A percentile compares a stretch with the other conserved stretches of the same genome.
Conservation (phyloP, 1,140 invertebrate genomes). For the Hycleus cichorii region DNA sequence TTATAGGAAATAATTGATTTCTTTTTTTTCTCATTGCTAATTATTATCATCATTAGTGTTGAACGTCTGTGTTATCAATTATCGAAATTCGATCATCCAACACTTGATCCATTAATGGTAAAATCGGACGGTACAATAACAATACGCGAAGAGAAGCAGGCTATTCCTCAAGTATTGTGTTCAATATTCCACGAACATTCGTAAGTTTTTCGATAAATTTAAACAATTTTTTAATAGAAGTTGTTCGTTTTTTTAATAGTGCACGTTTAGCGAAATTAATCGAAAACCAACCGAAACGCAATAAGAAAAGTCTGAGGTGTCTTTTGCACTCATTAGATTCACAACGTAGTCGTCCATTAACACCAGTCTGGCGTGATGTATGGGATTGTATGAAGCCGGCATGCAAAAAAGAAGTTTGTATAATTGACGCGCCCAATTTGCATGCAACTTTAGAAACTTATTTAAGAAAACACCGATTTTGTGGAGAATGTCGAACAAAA, state of each 20-base stretch:
- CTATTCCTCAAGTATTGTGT: conserved; percentile 68
- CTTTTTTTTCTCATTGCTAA: conserved; percentile 17
- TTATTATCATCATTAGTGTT: conserved; percentile 56
- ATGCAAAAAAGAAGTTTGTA: conserved; percentile 76
- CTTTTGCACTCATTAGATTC: conserved; percentile 80
- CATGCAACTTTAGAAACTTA: conserved; percentile 81
- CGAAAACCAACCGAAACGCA: conserved; percentile 68
- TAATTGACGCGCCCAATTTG: conserved; percentile 74
- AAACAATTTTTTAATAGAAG: neutral
- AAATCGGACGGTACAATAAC: conserved; percentile 64
- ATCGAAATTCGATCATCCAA: conserved; percentile 70
- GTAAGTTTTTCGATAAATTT: conserved; percentile 46
- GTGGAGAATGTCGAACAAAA: conserved; percentile 85
- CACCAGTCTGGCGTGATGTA: conserved; percentile 67
- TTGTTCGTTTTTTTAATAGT: conserved; percentile 41
- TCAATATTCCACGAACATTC: conserved; percentile 80
- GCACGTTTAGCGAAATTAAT: conserved; percentile 67
- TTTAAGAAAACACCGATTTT: conserved; percentile 87
- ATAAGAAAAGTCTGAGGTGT: conserved; percentile 80
- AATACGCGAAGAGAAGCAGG: conserved; percentile 67
- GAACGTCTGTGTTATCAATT: conserved; percentile 78
- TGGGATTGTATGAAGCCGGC: conserved; percentile 82
- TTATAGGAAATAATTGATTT: neutral
- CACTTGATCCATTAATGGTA: conserved; percentile 70
- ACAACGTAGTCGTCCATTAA: conserved; percentile 63